Conservation (phyloP, 2,113 vertebrate species). For the Podarcis cretensis region DNA sequence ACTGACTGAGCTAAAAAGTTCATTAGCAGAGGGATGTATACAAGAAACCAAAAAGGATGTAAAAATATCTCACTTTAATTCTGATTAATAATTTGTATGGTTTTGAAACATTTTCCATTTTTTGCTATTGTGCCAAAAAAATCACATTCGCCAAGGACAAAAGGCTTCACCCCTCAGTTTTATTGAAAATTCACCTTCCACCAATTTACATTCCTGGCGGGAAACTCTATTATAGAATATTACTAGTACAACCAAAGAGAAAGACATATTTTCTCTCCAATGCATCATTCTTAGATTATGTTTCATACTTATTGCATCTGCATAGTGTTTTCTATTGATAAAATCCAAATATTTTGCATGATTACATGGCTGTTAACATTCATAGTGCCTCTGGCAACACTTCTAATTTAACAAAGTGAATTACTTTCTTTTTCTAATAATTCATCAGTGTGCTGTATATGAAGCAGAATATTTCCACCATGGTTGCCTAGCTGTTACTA, state of each 20-base stretch:
- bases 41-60: background rate
- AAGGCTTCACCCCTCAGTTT: background rate
- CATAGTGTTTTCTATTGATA: constrained; percentile 60
- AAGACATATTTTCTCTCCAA: constrained; percentile 23
- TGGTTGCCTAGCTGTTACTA: constrained; percentile 40
- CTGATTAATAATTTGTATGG: background rate
- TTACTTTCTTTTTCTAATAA: constrained; percentile 60
- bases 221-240: background rate
- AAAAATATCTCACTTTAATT: background rate
- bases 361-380: constrained; percentile 66
- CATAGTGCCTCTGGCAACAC: constrained; percentile 41
- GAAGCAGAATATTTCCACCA: constrained; percentile 44
- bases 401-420: constrained; percentile 63
- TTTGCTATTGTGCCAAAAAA: background rate
- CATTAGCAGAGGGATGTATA: background rate
- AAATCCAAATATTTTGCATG: constrained; percentile 69
- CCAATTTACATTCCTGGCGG: background rate
- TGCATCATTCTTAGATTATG: constrained; percentile 17
- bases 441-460: constrained; percentile 33
- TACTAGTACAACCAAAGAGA: constrained; percentile 12
- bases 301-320: constrained; percentile 53
- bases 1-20: background rate
- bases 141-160: background rate
- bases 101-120: background rate
- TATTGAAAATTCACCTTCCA: background rate